Conservation (phyloP, 1,140 invertebrate genomes). For the Drosophila orena region DNA sequence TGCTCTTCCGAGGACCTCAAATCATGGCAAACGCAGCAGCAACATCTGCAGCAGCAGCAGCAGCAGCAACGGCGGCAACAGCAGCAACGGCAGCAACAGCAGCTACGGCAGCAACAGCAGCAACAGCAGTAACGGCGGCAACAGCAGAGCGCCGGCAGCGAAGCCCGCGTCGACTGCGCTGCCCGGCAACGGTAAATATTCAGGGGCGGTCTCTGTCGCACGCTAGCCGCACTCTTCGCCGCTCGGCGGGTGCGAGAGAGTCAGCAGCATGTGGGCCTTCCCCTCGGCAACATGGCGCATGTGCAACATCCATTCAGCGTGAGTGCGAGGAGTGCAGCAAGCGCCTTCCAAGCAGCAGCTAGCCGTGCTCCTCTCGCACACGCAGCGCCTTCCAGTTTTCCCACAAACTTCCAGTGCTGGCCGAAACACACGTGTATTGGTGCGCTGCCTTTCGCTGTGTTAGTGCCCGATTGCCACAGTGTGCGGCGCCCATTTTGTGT, state of each 20-base stretch:
- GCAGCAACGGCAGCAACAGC: constrained; percentile 16
- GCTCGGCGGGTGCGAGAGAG: not conserved
- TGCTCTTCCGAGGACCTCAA: constrained; percentile 49
- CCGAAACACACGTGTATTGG: constrained; percentile 33
- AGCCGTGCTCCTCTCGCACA: constrained; percentile 42
- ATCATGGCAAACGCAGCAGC: constrained; percentile 38
- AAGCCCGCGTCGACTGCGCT: constrained; percentile 29
- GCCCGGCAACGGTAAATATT: constrained; percentile 70
- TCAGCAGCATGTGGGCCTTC: constrained; percentile 35
- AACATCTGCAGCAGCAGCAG: constrained; percentile 21
- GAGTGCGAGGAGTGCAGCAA: constrained; percentile 40
- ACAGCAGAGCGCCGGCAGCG: constrained; percentile 24
- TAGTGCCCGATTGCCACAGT: constrained; percentile 37
- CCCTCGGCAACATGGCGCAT: constrained; percentile 76
- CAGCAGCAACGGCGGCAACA: constrained; percentile 12
- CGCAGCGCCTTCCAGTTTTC: constrained; percentile 44
- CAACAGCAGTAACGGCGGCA: constrained; percentile 15
- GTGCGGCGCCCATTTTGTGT: constrained; percentile 71
- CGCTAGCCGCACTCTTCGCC: constrained; percentile 47
- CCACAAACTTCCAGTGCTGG: constrained; percentile 50
- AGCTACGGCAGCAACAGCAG: no score
- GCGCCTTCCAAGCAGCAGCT: not conserved
- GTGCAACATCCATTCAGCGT: constrained; percentile 15
- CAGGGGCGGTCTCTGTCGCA: constrained; percentile 64
- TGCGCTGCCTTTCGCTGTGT: constrained; percentile 26